Percentiles rank a stretch among this genome's conserved stretches.
Conservation (phyloP, 2,888 invertebrate species). For the Syrphus vitripennis region DNA sequence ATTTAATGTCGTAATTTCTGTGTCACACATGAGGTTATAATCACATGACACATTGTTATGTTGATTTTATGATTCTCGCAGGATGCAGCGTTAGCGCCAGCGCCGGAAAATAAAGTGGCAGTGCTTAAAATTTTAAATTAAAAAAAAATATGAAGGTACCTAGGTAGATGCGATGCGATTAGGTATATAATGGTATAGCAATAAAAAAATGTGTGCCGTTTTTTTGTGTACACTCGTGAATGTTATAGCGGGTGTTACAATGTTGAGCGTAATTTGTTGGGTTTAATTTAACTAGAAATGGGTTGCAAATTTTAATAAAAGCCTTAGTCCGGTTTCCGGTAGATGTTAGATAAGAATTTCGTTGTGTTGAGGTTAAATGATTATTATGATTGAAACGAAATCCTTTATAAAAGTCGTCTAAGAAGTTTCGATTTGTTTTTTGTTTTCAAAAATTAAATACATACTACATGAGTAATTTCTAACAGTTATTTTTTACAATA, state of each 20-base stretch:
- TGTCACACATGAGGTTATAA: conserved; percentile 71
- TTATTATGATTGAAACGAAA: too few relatives aligned
- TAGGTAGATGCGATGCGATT: neutral
- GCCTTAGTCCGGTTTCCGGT: too few relatives aligned
- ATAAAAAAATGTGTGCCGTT: neutral
- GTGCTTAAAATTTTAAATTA: conserved; percentile 64
- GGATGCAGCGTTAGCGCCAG: conserved; percentile 30
- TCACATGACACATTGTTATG: conserved; percentile 71
- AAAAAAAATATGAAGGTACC: neutral
- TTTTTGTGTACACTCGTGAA: neutral
- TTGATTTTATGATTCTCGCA: conserved; percentile 63
- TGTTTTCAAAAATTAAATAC: too few relatives aligned
- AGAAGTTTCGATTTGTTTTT: too few relatives aligned
- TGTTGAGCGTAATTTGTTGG: neutral
- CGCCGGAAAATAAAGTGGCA: conserved; percentile 56
- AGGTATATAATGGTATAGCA: neutral
- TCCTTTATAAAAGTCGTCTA: too few relatives aligned
- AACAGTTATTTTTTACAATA: too few relatives aligned
- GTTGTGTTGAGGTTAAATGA: too few relatives aligned
- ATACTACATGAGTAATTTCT: too few relatives aligned
- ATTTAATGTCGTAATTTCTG: conserved; percentile 69
- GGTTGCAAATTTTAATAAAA: neutral
- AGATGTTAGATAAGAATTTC: too few relatives aligned
- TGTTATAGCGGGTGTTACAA: neutral
- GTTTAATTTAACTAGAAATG: neutral